Percentiles rank a stretch among this genome's conserved stretches.
These are phyloP conservation scores for Cyanoramphus novaezelandiae DNA, from an alignment of 2,113 vertebrate genomes.

Conservation along the genomic window DNA sequence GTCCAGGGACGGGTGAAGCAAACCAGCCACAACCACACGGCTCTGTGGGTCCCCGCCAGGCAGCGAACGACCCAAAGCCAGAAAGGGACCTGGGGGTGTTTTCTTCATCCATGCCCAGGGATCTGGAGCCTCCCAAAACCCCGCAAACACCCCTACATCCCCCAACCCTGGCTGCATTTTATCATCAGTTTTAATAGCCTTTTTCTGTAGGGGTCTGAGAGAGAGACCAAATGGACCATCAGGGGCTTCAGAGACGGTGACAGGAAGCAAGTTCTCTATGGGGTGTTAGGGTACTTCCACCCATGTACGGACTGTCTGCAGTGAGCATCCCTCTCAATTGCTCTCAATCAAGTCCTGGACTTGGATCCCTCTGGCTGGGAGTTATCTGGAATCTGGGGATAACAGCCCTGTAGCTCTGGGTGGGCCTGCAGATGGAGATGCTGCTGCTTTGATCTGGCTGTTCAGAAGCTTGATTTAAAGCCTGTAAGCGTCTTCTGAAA, in stretches of 20 bases:
- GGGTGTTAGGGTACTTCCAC: background rate
- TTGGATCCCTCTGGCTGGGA: background rate
- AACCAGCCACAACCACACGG: background rate
- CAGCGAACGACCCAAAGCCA: background rate
- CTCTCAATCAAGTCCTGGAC: background rate
- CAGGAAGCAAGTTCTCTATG: background rate
- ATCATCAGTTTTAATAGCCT: background rate
- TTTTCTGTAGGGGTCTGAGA: background rate
- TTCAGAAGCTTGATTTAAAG: conserved; percentile 7
- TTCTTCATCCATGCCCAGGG: background rate
- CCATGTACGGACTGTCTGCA: background rate
- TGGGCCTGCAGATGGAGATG: background rate
- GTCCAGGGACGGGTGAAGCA: background rate
- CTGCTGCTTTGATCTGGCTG: background rate
- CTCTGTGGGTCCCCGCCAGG: rapidly evolving
- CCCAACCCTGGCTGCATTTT: rapidly evolving
- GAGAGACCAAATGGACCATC: rapidly evolving
- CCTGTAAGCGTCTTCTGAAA: background rate
- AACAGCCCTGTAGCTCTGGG: rapidly evolving
- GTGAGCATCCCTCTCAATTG: background rate
- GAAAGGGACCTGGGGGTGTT: background rate
- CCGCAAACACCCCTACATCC: background rate
- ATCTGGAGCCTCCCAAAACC: background rate
- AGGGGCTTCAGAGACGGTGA: background rate
- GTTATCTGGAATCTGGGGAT: background rate